Conservation (phyloP, 2,113 vertebrate species). For the Anhinga anhinga region DNA sequence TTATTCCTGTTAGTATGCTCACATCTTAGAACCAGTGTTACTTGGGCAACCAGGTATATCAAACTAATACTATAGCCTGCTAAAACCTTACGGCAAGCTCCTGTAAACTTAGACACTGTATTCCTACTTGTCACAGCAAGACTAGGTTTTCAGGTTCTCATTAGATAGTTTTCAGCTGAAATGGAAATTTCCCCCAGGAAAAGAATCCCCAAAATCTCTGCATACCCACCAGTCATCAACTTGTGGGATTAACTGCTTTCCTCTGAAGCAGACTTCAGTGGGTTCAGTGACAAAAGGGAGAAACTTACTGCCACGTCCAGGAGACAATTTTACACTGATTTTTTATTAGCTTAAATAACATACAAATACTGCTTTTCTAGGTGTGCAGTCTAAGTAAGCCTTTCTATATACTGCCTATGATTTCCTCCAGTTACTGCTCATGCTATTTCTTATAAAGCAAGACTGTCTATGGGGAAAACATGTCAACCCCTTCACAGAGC, state of each 20-base stretch:
- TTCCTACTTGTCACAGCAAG: not conserved
- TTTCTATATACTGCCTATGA: not conserved
- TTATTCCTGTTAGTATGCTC: not conserved
- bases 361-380: not conserved
- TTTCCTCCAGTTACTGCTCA: not conserved
- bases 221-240: not conserved
- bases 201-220: not conserved
- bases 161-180: not conserved
- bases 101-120: not conserved
- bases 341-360: not conserved
- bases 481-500: not conserved
- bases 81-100: not conserved
- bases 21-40: not conserved
- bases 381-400: not conserved
- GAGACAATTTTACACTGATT: not conserved
- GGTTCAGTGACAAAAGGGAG: not conserved
- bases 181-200: not conserved
- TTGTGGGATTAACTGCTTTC: not conserved
- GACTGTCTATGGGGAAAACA: not conserved
- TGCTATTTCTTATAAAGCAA: not conserved
- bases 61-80: not conserved
- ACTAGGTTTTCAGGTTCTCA: not conserved
- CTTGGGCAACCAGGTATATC: not conserved
- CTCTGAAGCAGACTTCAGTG: not conserved
- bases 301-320: not conserved